Evolutionary conservation across 2,888 invertebrate species (phyloP).

Genomic region (Acronicta leporina): DNA sequence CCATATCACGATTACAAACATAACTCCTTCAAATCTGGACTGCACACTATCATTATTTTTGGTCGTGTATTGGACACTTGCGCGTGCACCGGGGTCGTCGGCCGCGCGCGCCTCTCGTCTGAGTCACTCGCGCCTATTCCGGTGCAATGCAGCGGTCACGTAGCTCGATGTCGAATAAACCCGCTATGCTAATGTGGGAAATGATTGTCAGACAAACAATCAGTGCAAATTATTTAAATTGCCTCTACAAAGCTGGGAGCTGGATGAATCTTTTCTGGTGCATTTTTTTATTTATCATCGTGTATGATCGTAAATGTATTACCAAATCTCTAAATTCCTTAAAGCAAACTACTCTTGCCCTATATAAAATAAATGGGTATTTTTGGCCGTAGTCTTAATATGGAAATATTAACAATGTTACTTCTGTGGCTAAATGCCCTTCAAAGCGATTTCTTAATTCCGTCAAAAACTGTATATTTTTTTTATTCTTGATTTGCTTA

Average conservation of each 20-base stretch:
- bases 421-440: background rate
- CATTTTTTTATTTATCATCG: constrained; percentile 1
- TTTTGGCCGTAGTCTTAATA: no score
- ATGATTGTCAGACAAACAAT: constrained; percentile 30
- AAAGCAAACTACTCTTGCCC: no score
- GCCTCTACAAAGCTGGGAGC: background rate
- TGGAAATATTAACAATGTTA: background rate
- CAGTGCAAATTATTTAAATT: constrained; percentile 20
- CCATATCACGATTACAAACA: no score
- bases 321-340: no score
- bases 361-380: no score
- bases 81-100: constrained; percentile 60
- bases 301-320: background rate
- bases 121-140: constrained; percentile 61
- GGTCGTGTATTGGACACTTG: constrained; percentile 56
- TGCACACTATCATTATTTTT: constrained; percentile 28
- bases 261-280: constrained; percentile 3
- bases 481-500: no score
- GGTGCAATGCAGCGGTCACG: constrained; percentile 37
- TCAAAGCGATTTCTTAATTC: no score
- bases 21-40: background rate
- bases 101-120: constrained; percentile 55
- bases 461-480: no score
- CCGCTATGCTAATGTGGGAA: constrained; percentile 40
- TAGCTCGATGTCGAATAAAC: constrained; percentile 19